Conservation (phyloP, 2,888 invertebrate species). For the Petrophora chlorosata region DNA sequence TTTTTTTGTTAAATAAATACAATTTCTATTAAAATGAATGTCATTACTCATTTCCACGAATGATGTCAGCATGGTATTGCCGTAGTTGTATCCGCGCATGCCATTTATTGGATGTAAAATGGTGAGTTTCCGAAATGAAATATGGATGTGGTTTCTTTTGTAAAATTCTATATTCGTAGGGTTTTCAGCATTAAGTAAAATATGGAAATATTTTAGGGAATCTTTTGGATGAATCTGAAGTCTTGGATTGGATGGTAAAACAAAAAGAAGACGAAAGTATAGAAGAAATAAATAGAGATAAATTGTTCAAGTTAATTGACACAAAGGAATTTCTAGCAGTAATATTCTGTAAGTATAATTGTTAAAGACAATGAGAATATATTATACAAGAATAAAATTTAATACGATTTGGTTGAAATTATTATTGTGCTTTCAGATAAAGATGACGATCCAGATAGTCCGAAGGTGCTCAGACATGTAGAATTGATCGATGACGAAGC, state of each 20-base stretch:
- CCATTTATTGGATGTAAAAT: conserved; percentile 71
- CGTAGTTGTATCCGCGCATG: conserved; percentile 79
- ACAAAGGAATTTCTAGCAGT: conserved; percentile 96
- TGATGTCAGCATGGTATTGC: conserved; percentile 82
- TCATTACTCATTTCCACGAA: conserved; percentile 76
- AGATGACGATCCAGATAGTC: conserved; percentile 92
- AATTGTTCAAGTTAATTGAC: conserved; percentile 92
- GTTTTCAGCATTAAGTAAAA: conserved; percentile 51
- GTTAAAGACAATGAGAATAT: neutral
- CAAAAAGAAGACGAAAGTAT: conserved; percentile 96
- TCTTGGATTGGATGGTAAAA: conserved; percentile 95
- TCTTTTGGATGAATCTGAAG: conserved; percentile 89
- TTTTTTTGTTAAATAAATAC: conserved; percentile 80
- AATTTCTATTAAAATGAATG: conserved; percentile 71
- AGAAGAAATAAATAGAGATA: conserved; percentile 93
- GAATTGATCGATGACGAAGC: conserved; percentile 97
- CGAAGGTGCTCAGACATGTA: conserved; percentile 91
- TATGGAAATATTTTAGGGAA: conserved; percentile 76
- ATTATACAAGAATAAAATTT: neutral
- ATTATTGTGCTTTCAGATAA: conserved; percentile 82
- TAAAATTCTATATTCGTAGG: conserved; percentile 49
- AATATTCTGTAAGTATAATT: conserved; percentile 91
- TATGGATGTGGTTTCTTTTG: conserved; percentile 82
- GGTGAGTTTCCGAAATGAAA: conserved; percentile 76
- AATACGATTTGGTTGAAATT: conserved; percentile 1